A percentile compares a stretch with the other conserved stretches of the same genome.
Evolutionary conservation across 2,888 invertebrate genomes (phyloP).

Genomic region (Panorpa germanica): DNA sequence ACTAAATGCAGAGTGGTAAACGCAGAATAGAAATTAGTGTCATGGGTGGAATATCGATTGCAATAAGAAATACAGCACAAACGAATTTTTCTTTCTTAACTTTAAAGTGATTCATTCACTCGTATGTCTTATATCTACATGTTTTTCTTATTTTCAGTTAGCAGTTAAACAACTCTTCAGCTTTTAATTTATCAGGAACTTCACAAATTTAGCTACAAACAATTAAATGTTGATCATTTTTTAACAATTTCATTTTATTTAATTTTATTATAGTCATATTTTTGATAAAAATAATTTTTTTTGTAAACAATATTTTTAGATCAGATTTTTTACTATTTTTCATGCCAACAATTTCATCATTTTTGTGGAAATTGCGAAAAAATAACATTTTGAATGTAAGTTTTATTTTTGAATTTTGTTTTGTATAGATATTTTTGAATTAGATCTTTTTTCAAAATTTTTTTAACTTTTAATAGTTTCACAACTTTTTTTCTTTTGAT

Average conservation of each 20-base stretch:
- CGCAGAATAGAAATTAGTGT: too few relatives aligned
- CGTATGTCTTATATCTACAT: too few relatives aligned
- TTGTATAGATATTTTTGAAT: constrained; percentile 6
- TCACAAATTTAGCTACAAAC: not conserved
- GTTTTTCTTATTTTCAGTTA: too few relatives aligned
- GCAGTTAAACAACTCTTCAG: constrained; percentile 2
- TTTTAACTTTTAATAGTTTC: not conserved
- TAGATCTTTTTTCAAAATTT: constrained; percentile 3
- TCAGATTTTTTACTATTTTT: constrained; percentile 11
- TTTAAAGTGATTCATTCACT: too few relatives aligned
- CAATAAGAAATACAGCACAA: too few relatives aligned
- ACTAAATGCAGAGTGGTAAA: too few relatives aligned
- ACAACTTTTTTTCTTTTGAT: not conserved
- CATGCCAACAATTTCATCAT: constrained; percentile 12
- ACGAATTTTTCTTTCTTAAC: too few relatives aligned
- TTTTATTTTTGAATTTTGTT: constrained; percentile 11
- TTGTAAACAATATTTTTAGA: constrained; percentile 12
- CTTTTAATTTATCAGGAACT: constrained; percentile 5
- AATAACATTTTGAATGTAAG: too few relatives aligned
- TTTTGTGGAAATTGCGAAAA: constrained; percentile 11
- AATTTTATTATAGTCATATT: constrained; percentile 6
- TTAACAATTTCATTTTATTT: not conserved
- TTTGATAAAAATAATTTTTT: constrained; percentile 10
- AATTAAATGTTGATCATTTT: constrained; percentile 1
- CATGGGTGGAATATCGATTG: too few relatives aligned